These are phyloP conservation scores for Blastobasis adustella DNA, from an alignment of 2,888 invertebrate genomes.

Conservation along the genomic window DNA sequence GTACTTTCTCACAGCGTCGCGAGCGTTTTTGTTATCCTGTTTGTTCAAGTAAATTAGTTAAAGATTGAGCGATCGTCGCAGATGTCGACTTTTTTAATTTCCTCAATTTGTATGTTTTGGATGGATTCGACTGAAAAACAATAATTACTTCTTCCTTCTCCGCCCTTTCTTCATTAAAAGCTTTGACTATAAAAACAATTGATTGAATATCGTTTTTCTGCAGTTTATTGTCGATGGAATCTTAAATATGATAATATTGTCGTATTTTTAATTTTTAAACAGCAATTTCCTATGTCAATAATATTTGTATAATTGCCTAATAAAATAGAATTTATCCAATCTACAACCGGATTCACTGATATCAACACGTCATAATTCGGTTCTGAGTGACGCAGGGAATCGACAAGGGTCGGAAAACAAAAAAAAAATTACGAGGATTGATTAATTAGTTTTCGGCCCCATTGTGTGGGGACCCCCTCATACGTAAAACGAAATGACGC, in stretches of 20 bases:
- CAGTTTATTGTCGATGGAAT: no score
- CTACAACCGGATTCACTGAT: no score
- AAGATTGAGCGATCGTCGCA: conserved; percentile 38
- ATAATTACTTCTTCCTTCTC: no score
- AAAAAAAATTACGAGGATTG: neutral
- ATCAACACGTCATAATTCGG: no score
- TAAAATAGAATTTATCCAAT: no score
- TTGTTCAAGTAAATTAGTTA: conserved; percentile 43
- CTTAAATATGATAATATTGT: no score
- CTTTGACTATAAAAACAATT: neutral
- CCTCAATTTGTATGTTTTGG: conserved; percentile 33
- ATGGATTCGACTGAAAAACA: neutral
- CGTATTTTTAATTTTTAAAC: no score
- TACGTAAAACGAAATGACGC: conserved; percentile 1
- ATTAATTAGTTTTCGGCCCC: conserved; percentile 7
- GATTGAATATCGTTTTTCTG: neutral
- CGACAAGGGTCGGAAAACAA: no score
- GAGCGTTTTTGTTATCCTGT: conserved; percentile 51
- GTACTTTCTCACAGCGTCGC: conserved; percentile 43
- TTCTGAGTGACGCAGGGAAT: no score
- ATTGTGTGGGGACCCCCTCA: conserved; percentile 3
- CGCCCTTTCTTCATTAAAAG: no score
- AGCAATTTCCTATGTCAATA: no score
- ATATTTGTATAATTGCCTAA: no score
- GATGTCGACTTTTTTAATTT: conserved; percentile 53